Percentiles rank a stretch among this genome's conserved stretches.
Conservation (phyloP, 1,140 invertebrate genomes). For the Drosophila mojavensis region DNA sequence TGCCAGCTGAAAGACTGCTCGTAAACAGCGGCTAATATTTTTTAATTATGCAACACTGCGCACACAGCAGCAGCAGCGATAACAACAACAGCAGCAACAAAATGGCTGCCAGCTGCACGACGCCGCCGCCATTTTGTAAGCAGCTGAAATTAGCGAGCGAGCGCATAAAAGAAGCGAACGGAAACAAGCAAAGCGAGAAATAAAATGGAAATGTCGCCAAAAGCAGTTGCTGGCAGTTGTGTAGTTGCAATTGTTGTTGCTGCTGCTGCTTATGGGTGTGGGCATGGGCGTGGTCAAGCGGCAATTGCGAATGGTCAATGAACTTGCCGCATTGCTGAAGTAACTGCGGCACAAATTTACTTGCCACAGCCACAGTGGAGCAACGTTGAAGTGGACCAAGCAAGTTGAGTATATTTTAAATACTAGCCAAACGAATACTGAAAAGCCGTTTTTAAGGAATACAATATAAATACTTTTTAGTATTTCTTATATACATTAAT, state of each 20-base stretch:
- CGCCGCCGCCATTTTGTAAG: constrained; percentile 69
- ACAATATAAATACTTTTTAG: too few species aligned
- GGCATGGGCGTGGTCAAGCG: constrained; percentile 67
- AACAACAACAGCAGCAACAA: constrained; percentile 24
- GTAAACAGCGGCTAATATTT: constrained; percentile 64
- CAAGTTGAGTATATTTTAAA: too few species aligned
- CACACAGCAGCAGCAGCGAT: constrained; percentile 31
- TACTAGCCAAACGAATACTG: too few species aligned
- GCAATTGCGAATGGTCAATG: constrained; percentile 59
- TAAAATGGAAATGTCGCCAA: constrained; percentile 61
- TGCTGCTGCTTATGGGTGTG: not conserved
- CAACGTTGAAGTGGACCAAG: not conserved
- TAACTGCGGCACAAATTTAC: constrained; percentile 23
- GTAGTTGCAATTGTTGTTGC: constrained; percentile 23
- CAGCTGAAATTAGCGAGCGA: constrained; percentile 69
- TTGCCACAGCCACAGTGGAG: not conserved
- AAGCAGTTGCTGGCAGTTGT: constrained; percentile 35
- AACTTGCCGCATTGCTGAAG: constrained; percentile 52
- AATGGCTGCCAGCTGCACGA: constrained; percentile 64
- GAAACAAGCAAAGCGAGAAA: constrained; percentile 30
- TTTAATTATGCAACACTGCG: constrained; percentile 72
- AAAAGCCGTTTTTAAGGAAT: too few species aligned
- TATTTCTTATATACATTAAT: too few species aligned
- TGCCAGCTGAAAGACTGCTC: constrained; percentile 51
- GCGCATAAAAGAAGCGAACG: constrained; percentile 25